Evolutionary conservation across 2,888 invertebrate species (phyloP).

Genomic region (Crocallis elinguaria): DNA sequence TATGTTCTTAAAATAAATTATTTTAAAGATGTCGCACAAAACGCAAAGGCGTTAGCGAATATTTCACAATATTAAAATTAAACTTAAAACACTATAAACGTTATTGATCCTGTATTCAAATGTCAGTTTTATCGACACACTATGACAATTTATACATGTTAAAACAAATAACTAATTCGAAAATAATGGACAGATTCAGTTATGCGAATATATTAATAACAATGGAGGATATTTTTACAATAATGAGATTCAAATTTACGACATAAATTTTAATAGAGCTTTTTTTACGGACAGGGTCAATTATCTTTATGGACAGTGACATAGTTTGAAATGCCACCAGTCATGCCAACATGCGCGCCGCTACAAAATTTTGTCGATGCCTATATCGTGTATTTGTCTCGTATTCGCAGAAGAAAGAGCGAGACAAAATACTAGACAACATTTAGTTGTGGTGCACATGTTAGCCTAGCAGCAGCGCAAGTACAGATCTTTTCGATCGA

Average conservation of each 20-base stretch:
- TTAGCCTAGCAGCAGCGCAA: too few species aligned
- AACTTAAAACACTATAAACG: constrained; percentile 5
- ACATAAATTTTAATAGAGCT: constrained; percentile 16
- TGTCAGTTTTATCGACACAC: constrained; percentile 7
- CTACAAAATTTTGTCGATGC: too few species aligned
- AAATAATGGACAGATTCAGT: constrained; percentile 15
- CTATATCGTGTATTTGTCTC: too few species aligned
- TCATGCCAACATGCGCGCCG: too few species aligned
- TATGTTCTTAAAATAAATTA: too few species aligned
- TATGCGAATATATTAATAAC: constrained; percentile 20
- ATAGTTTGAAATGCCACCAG: too few species aligned
- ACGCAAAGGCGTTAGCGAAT: constrained; percentile 3
- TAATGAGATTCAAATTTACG: constrained; percentile 4
- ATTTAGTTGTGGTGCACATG: too few species aligned
- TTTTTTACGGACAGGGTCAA: constrained; percentile 1
- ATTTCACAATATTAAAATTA: not conserved
- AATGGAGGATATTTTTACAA: constrained; percentile 5
- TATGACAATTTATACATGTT: constrained; percentile 8
- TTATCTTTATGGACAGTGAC: too few species aligned
- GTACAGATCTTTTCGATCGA: too few species aligned
- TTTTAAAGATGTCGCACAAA: too few species aligned
- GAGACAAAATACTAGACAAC: too few species aligned
- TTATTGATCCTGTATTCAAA: constrained; percentile 15
- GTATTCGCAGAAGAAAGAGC: too few species aligned
- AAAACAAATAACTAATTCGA: constrained; percentile 21